Conservation (phyloP, 2,113 vertebrate genomes). For the Callospermophilus lateralis region DNA sequence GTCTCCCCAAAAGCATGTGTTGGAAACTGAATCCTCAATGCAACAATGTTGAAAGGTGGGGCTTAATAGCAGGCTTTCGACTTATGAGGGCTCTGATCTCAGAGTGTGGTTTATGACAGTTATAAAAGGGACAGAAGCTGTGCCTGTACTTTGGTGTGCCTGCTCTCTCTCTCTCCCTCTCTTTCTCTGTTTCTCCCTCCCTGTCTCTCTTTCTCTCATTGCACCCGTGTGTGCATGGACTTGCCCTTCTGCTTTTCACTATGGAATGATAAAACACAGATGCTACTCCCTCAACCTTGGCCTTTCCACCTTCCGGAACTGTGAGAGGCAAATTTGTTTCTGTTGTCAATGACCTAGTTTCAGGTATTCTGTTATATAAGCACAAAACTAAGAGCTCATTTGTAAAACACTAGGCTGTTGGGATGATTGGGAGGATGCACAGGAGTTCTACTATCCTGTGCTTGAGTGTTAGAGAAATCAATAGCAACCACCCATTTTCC, state of each 20-base stretch:
- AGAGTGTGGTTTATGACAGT: background rate
- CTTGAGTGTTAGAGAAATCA: background rate
- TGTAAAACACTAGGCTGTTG: background rate
- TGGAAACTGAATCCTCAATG: background rate
- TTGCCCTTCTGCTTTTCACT: background rate
- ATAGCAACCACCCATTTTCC: background rate
- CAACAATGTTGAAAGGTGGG: no score
- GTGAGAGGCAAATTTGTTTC: background rate
- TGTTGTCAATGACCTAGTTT: background rate
- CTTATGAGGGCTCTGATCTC: background rate
- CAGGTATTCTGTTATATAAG: background rate
- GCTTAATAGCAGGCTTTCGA: no score
- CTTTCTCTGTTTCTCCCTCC: background rate
- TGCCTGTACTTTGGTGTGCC: no score
- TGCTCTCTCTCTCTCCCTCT: background rate
- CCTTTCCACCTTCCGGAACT: background rate
- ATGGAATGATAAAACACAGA: background rate
- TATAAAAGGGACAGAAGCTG: background rate
- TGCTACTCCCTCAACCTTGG: background rate
- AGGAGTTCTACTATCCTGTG: background rate
- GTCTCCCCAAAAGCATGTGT: background rate
- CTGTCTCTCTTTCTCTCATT: background rate
- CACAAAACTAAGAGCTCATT: background rate
- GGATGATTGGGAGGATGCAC: background rate
- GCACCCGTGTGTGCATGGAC: background rate